phyloP scores from a whole-genome alignment of 1,140 invertebrate genomes.

The Drosophila nigromelanica region DNA sequence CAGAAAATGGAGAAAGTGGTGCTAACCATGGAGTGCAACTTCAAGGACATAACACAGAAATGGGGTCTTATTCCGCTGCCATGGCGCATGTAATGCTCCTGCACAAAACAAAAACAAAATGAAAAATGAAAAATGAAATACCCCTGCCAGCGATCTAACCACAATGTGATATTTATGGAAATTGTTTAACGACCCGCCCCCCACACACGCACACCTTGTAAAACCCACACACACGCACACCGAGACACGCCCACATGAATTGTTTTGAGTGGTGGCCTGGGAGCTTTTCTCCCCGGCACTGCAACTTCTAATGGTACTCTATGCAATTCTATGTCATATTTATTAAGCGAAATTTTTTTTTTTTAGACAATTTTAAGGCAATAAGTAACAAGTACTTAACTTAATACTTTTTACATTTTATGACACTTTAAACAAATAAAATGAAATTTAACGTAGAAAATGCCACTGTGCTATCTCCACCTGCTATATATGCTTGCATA shows the following conservation, averaged over 20 bases:
- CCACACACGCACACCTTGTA: constrained; percentile 28
- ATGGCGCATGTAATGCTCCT: constrained; percentile 68
- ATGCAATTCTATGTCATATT: constrained; percentile 73
- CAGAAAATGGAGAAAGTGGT: constrained; percentile 74
- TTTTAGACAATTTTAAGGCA: constrained; percentile 63
- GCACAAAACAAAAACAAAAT: constrained; percentile 1
- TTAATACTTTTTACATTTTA: constrained; percentile 57
- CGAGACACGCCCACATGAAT: constrained; percentile 70
- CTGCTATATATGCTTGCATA: too few relatives aligned
- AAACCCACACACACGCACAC: constrained; percentile 31
- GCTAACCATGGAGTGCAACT: constrained; percentile 69
- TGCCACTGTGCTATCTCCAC: constrained; percentile 23
- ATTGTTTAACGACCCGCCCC: constrained; percentile 60
- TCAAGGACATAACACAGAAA: constrained; percentile 80
- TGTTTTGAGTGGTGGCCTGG: constrained; percentile 55
- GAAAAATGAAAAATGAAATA: constrained; percentile 4
- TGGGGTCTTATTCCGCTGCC: constrained; percentile 81
- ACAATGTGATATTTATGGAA: constrained; percentile 82
- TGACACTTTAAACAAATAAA: constrained; percentile 62
- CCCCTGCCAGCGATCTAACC: constrained; percentile 63
- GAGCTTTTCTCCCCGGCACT: constrained; percentile 48
- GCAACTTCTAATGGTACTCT: constrained; percentile 58
- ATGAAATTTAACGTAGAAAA: constrained; percentile 33
- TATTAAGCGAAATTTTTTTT: constrained; percentile 56
- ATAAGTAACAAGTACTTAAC: constrained; percentile 43